Conservation (phyloP, 2,888 invertebrate species). For the Plagodis dolabraria region DNA sequence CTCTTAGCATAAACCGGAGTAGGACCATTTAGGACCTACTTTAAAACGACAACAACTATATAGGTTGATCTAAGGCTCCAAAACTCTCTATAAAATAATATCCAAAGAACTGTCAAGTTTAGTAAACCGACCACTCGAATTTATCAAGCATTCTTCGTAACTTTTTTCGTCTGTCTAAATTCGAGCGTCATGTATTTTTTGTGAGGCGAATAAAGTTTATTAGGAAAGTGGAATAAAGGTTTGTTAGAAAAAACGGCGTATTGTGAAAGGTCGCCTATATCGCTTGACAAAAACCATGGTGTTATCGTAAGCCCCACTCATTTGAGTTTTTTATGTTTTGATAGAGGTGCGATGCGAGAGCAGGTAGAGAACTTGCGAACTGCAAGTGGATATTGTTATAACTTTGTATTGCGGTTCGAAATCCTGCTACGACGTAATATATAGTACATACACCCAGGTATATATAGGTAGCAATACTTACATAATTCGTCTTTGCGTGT, state of each 20-base stretch:
- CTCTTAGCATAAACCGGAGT: too few relatives aligned
- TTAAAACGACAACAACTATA: not conserved
- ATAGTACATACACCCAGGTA: not conserved
- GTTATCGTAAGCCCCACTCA: constrained; percentile 73
- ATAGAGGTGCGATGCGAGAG: constrained; percentile 65
- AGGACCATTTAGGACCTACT: too few relatives aligned
- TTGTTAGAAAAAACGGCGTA: constrained; percentile 71
- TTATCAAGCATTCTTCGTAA: constrained; percentile 29
- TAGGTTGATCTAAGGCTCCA: not conserved
- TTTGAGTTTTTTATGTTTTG: constrained; percentile 74
- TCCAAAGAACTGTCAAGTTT: constrained; percentile 3
- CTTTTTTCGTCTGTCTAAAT: constrained; percentile 33
- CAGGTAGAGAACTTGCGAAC: constrained; percentile 80
- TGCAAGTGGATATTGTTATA: constrained; percentile 31
- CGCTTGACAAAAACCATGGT: constrained; percentile 77
- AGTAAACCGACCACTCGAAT: constrained; percentile 24
- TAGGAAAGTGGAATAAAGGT: constrained; percentile 77
- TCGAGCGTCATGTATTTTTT: constrained; percentile 46
- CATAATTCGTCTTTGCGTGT: not conserved
- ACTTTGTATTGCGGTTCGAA: constrained; percentile 8
- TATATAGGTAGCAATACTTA: not conserved
- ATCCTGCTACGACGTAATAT: not conserved
- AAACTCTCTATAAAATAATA: not conserved
- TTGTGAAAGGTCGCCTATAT: constrained; percentile 78
- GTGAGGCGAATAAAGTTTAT: constrained; percentile 80